phyloP scores from a whole-genome alignment of 2,888 invertebrate species.

The Barypeithes pellucidus region DNA sequence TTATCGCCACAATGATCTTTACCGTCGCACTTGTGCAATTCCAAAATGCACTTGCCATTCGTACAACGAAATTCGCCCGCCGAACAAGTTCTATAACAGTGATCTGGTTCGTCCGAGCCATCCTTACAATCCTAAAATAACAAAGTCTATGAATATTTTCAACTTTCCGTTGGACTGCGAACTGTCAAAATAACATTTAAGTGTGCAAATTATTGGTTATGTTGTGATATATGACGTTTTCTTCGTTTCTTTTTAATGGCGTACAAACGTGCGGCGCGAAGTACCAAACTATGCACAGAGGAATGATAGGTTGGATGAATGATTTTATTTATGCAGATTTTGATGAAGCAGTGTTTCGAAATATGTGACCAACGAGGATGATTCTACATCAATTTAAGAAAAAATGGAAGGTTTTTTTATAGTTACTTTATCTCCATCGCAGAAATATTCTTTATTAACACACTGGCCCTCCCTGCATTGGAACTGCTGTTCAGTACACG shows the following conservation, averaged over 20 bases:
- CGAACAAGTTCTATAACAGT: slow-evolving; percentile 70
- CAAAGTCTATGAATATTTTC: neutral
- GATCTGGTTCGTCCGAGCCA: slow-evolving; percentile 79
- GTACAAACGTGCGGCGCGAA: too few relatives aligned
- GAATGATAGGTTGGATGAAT: too few relatives aligned
- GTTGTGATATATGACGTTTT: too few relatives aligned
- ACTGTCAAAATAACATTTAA: too few relatives aligned
- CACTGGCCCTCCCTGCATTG: slow-evolving; percentile 74
- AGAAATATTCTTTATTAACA: slow-evolving; percentile 75
- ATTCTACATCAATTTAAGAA: too few relatives aligned
- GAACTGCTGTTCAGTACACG: slow-evolving; percentile 71
- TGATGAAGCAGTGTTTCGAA: too few relatives aligned
- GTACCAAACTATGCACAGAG: too few relatives aligned
- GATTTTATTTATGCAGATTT: too few relatives aligned
- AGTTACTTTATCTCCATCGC: slow-evolving; percentile 75
- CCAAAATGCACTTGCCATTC: slow-evolving; percentile 78
- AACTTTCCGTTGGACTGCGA: too few relatives aligned
- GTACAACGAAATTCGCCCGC: slow-evolving; percentile 74
- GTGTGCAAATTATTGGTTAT: too few relatives aligned
- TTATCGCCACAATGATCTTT: slow-evolving; percentile 81
- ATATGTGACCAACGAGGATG: too few relatives aligned
- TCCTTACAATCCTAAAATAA: slow-evolving; percentile 76
- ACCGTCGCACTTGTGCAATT: slow-evolving; percentile 81
- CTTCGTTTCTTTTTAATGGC: too few relatives aligned
- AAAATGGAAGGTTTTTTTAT: neutral